Base-by-base conservation (phyloP, 2,888 invertebrate genomes). In the Lycocerus yunnanus region DNA sequence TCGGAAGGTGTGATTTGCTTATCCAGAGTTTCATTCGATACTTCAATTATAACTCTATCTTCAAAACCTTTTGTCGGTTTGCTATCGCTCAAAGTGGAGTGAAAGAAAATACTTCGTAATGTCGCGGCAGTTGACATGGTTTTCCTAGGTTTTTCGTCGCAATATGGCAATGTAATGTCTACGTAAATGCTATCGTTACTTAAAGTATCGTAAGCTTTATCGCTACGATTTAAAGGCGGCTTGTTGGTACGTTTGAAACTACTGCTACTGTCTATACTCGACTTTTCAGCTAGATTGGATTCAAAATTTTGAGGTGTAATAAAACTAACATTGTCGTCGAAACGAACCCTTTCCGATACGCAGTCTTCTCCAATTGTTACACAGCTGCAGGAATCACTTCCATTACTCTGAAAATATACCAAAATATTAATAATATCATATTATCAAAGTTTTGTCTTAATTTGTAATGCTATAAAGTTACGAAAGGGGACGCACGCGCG, bases 261-360 rank as follows among this genome's bases (percentile, higher is more conserved):
- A 77, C 85, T 86, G 15, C 84, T 83, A 63, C 87, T 87, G 72
- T 85, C 87, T 18, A 86, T 87, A 77, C 86, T 86, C 3, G 86
- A 83, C 77, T 89, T 89, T 74, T 88, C 88, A n/a, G 84, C 84
- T 67, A 84, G 82, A n/a, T 81, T 82, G 15, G 81, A 78, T 24
- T 81, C 80, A 61, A 78, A 81, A 20, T 81, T 78, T 21, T 86
- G 85, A 6, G 87, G 83, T 66, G 88, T 89, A 69, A 90, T 89
- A 82, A 90, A 89, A 80, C 90, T 91, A 73, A 92, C 90, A 78
- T 91, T 91, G 83, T 91, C 91, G 81, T 92, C 92, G 82, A 92
- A 92, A 71, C 91, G 88, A 1, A 92, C 91, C n/a, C 92, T 86
- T 82, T 92, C 92, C 0, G 91, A 91, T 21, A 88, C 88, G 72